Evolutionary conservation across 2,113 vertebrate species (phyloP), one percentile per base, ranked within the genome.

Genomic region (Probosciger aterrimus): DNA sequence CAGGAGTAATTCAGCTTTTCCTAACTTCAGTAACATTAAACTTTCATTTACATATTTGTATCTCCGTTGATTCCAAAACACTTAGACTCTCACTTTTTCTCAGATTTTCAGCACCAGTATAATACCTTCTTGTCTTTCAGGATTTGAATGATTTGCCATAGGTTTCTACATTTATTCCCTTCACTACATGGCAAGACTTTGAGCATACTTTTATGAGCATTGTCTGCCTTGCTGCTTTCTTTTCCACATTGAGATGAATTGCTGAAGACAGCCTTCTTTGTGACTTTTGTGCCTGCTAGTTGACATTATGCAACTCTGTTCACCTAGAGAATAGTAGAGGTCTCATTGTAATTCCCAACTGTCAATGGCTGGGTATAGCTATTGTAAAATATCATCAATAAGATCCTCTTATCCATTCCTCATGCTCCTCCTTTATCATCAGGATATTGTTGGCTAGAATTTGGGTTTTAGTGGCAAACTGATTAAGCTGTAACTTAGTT

Each of bases 401-500:
- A 86, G 23, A 47, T 78, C 62, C 55, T 89, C 82, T 83, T 64
- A 87, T 43, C n/a, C 62, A 47, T 60, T 64, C 31, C 33, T 81
- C 14, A 22, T 71, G 6, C 27, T 82, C 41, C 46, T 92, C 52
- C 75, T 88, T 68, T 76, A 31, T 79, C 60, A 87, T 71, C 69
- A 86, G 37, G 71, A 84, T 95, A 69, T 50, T 94, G 71, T 92
- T 80, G 81, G 33, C 77, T 82, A 62, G 74, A 83, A 75, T n/a
- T 65, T 81, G 35, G 18, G 18, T 83, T 95, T 83, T 71, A 44
- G 57, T 80, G 82, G 57, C 83, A 90, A 92, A 90, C 39, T 94
- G 93, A 95, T 97, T 94, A 97, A 95, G 43, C 70, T 95, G 86
- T 83, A 97, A 95, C 93, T 96, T 94, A 92, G 94, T 96, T 96